A percentile compares a stretch with the other conserved stretches of the same genome.
Evolutionary conservation across 2,113 vertebrate species (phyloP).

Genomic region (Gymnarchus niloticus): DNA sequence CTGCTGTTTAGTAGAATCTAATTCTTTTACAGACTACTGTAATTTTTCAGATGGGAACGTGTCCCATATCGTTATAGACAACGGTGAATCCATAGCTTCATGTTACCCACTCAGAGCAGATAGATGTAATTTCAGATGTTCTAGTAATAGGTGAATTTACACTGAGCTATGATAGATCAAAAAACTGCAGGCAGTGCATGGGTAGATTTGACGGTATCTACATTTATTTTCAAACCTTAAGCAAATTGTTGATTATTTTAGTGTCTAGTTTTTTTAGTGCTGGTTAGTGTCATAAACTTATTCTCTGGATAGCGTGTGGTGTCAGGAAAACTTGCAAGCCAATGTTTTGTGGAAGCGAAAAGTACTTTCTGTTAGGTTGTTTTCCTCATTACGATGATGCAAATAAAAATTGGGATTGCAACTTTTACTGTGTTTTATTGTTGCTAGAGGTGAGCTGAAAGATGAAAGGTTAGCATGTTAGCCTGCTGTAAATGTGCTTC

Average conservation of each 20-base stretch:
- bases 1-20: conserved; percentile 45
- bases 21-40: conserved; percentile 41
- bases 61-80: conserved; percentile 29
- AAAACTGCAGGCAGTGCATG: conserved; percentile 89
- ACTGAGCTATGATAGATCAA: conserved; percentile 69
- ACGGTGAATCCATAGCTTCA: conserved; percentile 34
- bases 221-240: conserved; percentile 60
- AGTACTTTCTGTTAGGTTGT: conserved; percentile 30
- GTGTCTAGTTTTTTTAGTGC: conserved; percentile 45
- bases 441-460: conserved; percentile 29
- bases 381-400: conserved; percentile 45
- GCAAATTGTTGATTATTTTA: conserved; percentile 48
- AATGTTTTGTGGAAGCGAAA: conserved; percentile 41
- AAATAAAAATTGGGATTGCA: conserved; percentile 37
- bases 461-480: conserved; percentile 20
- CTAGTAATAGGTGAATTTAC: conserved; percentile 54
- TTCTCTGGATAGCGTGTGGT: conserved; percentile 50
- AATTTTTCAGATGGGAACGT: background rate
- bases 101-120: conserved; percentile 27
- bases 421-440: conserved; percentile 44
- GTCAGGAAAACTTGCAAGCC: conserved; percentile 48
- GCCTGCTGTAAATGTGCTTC: conserved; percentile 24
- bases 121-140: conserved; percentile 45
- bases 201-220: conserved; percentile 74
- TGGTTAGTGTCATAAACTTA: conserved; percentile 51